Evolutionary conservation across 2,113 vertebrate species (phyloP).

Genomic region (Hoplias malabaricus): DNA sequence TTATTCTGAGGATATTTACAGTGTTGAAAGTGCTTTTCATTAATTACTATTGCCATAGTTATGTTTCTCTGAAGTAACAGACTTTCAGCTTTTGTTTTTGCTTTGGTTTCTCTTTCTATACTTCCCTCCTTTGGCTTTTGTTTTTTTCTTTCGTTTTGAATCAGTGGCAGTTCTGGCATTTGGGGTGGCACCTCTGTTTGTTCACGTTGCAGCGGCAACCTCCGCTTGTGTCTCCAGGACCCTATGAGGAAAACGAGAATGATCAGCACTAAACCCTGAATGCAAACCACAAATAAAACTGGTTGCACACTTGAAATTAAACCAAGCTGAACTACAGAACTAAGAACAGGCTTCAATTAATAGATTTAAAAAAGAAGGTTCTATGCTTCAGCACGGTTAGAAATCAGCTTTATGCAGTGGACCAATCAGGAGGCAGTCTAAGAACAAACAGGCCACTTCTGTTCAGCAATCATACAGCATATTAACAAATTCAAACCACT

Average conservation of each 20-base stretch:
- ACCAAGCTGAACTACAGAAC: too few species aligned
- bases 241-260: conserved; percentile 60
- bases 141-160: neutral
- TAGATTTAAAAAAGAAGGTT: too few species aligned
- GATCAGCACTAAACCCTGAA: neutral
- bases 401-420: too few species aligned
- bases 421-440: too few species aligned
- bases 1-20: conserved; percentile 11
- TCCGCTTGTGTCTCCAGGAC: conserved; percentile 81
- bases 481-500: too few species aligned
- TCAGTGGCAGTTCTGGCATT: conserved; percentile 86
- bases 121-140: neutral
- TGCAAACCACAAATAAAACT: neutral
- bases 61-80: neutral
- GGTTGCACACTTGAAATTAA: too few species aligned
- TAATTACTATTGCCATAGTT: neutral
- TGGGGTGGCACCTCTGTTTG: conserved; percentile 80
- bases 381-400: too few species aligned
- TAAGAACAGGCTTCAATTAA: too few species aligned
- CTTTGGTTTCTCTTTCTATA: neutral
- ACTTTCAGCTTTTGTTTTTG: conserved; percentile 16
- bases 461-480: too few species aligned
- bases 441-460: too few species aligned
- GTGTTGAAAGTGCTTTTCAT: conserved; percentile 27
- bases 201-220: conserved; percentile 84